phyloP scores from a whole-genome alignment of 2,113 vertebrate genomes.

The Pseudopipra pipra region DNA sequence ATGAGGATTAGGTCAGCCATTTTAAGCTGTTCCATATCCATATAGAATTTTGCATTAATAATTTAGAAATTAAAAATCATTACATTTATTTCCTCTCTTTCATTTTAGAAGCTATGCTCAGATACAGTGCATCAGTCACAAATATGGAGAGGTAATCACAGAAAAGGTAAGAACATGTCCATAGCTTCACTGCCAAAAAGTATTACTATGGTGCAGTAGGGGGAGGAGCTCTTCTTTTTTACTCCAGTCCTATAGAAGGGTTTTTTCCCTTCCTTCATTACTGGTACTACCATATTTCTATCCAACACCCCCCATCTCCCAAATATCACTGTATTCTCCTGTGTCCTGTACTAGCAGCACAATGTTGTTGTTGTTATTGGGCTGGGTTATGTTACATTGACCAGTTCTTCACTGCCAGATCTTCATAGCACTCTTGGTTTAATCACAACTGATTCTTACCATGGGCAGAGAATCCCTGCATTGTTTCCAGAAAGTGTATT shows the following conservation, averaged over 20 bases:
- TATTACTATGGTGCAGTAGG: not conserved
- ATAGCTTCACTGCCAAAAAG: not conserved
- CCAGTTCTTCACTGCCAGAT: accelerated
- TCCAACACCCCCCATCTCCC: not conserved
- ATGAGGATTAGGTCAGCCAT: not conserved
- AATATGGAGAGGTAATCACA: not conserved
- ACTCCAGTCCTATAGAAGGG: not conserved
- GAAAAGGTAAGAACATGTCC: not conserved
- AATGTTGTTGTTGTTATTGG: not conserved
- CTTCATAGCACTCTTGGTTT: not conserved
- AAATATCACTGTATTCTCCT: not conserved
- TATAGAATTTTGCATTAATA: not conserved
- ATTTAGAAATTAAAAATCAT: not conserved
- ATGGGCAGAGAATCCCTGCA: not conserved
- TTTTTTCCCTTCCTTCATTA: not conserved
- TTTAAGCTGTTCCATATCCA: not conserved
- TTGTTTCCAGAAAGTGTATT: not conserved
- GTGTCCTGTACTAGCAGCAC: not conserved
- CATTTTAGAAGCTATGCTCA: not conserved
- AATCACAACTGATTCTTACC: not conserved
- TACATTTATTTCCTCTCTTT: not conserved
- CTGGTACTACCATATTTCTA: not conserved
- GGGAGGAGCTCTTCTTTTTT: not conserved
- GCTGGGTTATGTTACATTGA: not conserved
- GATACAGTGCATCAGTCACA: not conserved